Base-by-base conservation (phyloP, 1,140 invertebrate species). In the Ostrea edulis region DNA sequence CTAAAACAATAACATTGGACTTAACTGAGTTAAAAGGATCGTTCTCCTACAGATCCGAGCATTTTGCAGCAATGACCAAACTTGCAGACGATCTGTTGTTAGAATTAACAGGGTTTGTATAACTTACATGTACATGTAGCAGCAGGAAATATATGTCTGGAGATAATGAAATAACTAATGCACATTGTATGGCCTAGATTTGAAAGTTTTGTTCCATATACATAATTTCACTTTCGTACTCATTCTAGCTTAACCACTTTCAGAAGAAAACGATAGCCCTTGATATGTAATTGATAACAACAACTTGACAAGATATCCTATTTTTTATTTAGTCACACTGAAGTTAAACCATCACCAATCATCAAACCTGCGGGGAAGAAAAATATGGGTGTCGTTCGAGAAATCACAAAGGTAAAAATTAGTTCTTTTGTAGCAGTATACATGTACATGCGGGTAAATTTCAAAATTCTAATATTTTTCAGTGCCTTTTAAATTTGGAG, bases 21-120 rank as follows among this genome's bases (percentile, higher is more conserved):
- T 11, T 58, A 8, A 35, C 8, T n/a, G 84, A 54, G 2, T 20
- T 71, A 9, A 25, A 25, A 8, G 83, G 86, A 20, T 86, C 71
- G 0, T 88, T 87, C 52, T 81, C 84, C n/a, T 90, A 86, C 83
- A 54, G 20, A 20, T 29, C n/a, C 0, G 25, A 17, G 5, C 82
- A 91, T 17, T 82, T 81, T n/a, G 52, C 71, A 17, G 87, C 87
- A 22, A 81, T 88, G 68, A 62, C 68, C 35, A 88, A 88, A 81
- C 53, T 88, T 29, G 83, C 62, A 55, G 65, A 85, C 35, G 87
- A 88, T 29, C 55, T 88, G 44, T 88, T 53, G 86, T 44, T n/a
- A 44, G 77, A 86, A 52, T 81, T 29, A n/a, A 29, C 22, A 51
- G 85, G 68, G 68, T 77, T 29, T 77, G 68, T 62, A 62, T 62